Percentiles rank a stretch among this genome's conserved stretches.
Conservation (phyloP, 2,888 invertebrate genomes). For the Synergus gifuensis region DNA sequence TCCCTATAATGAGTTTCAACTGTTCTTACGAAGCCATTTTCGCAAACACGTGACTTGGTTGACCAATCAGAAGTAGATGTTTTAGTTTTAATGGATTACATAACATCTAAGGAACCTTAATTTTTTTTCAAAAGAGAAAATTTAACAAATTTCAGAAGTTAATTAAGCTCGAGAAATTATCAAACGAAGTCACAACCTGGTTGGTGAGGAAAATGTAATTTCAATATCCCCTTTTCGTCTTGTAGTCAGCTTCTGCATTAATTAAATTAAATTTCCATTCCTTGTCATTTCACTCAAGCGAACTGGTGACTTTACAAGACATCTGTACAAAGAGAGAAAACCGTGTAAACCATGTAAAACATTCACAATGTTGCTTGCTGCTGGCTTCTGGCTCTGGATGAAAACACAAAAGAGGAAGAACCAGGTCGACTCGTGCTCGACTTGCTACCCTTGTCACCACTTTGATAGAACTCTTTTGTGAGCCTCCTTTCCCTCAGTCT, state of each 20-base stretch:
- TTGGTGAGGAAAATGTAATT: neutral
- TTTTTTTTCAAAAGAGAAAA: too few species aligned
- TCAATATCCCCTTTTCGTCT: neutral
- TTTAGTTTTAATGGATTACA: neutral
- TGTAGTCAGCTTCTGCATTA: neutral
- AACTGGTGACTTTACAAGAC: too few species aligned
- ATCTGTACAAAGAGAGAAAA: too few species aligned
- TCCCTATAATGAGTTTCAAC: conserved; percentile 1
- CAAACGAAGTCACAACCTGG: neutral
- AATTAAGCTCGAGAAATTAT: neutral
- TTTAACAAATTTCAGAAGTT: neutral
- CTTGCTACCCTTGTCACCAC: neutral
- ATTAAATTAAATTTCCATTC: neutral
- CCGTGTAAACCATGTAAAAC: neutral
- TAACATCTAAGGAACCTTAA: neutral
- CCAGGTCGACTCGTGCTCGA: neutral
- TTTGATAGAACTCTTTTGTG: neutral
- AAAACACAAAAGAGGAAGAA: neutral
- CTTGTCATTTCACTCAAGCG: neutral
- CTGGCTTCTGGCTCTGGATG: neutral
- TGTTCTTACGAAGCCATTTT: conserved; percentile 3
- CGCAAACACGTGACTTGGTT: neutral
- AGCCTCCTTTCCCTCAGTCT: neutral
- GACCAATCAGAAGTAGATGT: neutral
- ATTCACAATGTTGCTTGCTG: neutral